Evolutionary conservation across 2,113 vertebrate species (phyloP).

Genomic region (Eupsittula cactorum): DNA sequence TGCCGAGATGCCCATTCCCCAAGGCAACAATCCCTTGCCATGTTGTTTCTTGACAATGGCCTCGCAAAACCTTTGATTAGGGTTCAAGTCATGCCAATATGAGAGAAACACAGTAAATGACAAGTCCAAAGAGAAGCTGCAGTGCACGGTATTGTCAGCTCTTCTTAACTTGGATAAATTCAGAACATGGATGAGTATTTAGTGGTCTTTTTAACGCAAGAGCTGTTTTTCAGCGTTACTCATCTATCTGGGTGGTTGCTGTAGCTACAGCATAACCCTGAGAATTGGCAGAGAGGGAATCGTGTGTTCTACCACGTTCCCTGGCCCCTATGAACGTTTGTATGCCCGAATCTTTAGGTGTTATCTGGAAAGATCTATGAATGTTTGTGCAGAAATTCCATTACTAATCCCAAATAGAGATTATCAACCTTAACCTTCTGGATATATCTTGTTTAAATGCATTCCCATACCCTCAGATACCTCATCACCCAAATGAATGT

Average conservation of each 20-base stretch:
- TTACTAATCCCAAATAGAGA: background rate
- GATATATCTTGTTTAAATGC: background rate
- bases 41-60: background rate
- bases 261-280: conserved; percentile 27
- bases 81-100: background rate
- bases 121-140: background rate
- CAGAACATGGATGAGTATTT: background rate
- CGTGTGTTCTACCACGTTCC: background rate
- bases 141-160: background rate
- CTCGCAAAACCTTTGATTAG: background rate
- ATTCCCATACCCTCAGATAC: background rate
- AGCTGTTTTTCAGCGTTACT: background rate
- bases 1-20: background rate
- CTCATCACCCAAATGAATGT: background rate
- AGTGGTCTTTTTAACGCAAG: background rate
- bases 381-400: background rate
- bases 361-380: background rate
- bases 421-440: background rate
- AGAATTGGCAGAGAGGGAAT: background rate
- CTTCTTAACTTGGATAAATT: background rate
- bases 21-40: background rate
- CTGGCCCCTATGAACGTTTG: background rate
- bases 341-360: background rate
- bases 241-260: conserved; percentile 8
- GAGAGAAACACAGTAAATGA: background rate